These are phyloP conservation scores for Aythya baeri DNA, from an alignment of 2,113 vertebrate genomes.

Conservation along the genomic window DNA sequence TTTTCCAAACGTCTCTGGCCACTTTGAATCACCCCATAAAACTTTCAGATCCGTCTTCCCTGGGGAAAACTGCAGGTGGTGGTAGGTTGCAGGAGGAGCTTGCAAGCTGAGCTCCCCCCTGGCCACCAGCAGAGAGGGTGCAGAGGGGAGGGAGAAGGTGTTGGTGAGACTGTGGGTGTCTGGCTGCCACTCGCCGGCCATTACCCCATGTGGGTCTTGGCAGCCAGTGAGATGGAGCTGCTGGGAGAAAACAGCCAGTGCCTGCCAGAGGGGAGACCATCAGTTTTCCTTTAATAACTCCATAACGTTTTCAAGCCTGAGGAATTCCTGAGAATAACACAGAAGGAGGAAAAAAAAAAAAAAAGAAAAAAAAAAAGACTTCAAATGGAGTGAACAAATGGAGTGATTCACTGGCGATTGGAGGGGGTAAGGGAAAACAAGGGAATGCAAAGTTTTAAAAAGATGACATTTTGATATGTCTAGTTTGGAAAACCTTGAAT, in stretches of 20 bases:
- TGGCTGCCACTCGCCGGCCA: not conserved
- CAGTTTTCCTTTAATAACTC: not conserved
- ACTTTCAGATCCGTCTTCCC: conserved; percentile 9
- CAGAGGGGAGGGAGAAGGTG: not conserved
- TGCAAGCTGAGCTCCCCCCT: not conserved
- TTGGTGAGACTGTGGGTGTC: not conserved
- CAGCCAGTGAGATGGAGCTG: not conserved
- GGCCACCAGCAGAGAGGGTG: not conserved
- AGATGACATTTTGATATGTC: not conserved
- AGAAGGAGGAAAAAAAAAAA: no score
- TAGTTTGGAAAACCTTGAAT: not conserved
- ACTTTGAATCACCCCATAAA: conserved; percentile 19
- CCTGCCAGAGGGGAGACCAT: not conserved
- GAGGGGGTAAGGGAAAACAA: not conserved
- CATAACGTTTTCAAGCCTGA: not conserved
- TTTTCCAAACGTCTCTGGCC: not conserved
- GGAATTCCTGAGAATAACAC: not conserved
- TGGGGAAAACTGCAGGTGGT: not conserved
- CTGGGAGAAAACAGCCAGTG: not conserved
- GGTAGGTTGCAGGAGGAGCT: not conserved
- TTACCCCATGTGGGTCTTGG: not conserved
- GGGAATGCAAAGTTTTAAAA: not conserved
- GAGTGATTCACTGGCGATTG: not conserved
- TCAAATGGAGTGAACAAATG: not conserved
- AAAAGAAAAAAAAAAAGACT: no score